Conservation (phyloP, 2,797 vertebrate species). For the Myoxocephalus aenaeus region DNA sequence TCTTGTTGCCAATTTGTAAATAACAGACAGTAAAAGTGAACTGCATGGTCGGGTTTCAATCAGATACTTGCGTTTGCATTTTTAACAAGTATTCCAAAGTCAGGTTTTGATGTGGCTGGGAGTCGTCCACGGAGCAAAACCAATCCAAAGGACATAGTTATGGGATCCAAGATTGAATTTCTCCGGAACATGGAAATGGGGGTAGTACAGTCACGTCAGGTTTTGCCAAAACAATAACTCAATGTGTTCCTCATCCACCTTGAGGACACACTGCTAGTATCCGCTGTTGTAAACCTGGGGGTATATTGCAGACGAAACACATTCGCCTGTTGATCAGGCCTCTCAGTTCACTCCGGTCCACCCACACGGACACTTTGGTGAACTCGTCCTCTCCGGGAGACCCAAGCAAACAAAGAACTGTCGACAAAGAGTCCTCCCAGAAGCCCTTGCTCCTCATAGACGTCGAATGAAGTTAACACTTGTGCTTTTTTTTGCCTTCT, state of each 20-base stretch:
- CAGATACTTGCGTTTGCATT: slow-evolving; percentile 29
- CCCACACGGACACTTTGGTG: slow-evolving; percentile 57
- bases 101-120: slow-evolving; percentile 37
- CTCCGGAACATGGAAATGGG: slow-evolving; percentile 6
- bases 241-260: slow-evolving; percentile 21
- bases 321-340: slow-evolving; percentile 33
- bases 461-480: slow-evolving; percentile 40
- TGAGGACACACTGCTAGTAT: slow-evolving; percentile 18
- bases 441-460: slow-evolving; percentile 43
- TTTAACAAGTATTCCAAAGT: slow-evolving; percentile 16
- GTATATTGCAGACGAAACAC: slow-evolving; percentile 46
- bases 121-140: slow-evolving; percentile 34
- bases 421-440: slow-evolving; percentile 50
- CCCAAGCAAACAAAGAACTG: slow-evolving; percentile 63
- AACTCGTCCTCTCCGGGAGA: slow-evolving; percentile 44
- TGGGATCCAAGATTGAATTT: slow-evolving; percentile 19
- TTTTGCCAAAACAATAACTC: slow-evolving; percentile 25
- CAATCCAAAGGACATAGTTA: slow-evolving; percentile 19
- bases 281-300: slow-evolving; percentile 14
- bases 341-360: slow-evolving; percentile 37
- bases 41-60: slow-evolving; percentile 34
- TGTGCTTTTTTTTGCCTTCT: slow-evolving; percentile 52
- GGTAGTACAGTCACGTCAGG: background rate
- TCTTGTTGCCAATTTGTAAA: slow-evolving; percentile 49
- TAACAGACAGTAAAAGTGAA: slow-evolving; percentile 50